Percentiles rank a stretch among this genome's conserved stretches.
Conservation (phyloP, 2,113 vertebrate genomes). For the Mormyrus iriodes region DNA sequence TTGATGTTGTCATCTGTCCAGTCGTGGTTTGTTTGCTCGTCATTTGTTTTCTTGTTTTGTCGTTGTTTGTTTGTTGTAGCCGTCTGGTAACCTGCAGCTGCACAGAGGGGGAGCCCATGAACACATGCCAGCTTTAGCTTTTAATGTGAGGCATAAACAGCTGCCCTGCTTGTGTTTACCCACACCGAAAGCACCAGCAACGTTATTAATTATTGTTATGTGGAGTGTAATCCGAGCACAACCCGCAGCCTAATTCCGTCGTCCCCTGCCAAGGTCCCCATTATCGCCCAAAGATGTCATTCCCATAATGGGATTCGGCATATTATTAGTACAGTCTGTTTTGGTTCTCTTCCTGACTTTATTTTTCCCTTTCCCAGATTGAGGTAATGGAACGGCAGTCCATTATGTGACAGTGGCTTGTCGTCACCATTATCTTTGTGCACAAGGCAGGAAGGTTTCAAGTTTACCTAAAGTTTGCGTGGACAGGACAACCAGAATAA, state of each 20-base stretch:
- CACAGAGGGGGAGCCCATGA: conserved; percentile 33
- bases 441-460: background rate
- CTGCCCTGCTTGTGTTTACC: conserved; percentile 51
- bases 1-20: conserved; percentile 33
- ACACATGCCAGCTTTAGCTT: conserved; percentile 42
- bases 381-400: background rate
- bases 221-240: conserved; percentile 30
- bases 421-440: background rate
- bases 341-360: background rate
- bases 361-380: background rate
- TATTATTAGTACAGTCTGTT: background rate
- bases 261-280: background rate
- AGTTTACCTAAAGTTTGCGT: background rate
- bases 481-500: background rate
- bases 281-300: conserved; percentile 25
- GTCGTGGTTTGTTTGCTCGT: conserved; percentile 22
- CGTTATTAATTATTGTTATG: conserved; percentile 23
- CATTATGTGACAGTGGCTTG: background rate
- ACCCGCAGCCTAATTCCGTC: conserved; percentile 17
- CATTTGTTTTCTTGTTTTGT: conserved; percentile 31
- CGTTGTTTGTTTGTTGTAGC: conserved; percentile 43
- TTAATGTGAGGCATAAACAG: conserved; percentile 44
- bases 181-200: conserved; percentile 43
- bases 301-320: conserved; percentile 12
- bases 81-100: conserved; percentile 53